phyloP scores from a whole-genome alignment of 1,140 invertebrate genomes.

The Zaprionus camerounensis region DNA sequence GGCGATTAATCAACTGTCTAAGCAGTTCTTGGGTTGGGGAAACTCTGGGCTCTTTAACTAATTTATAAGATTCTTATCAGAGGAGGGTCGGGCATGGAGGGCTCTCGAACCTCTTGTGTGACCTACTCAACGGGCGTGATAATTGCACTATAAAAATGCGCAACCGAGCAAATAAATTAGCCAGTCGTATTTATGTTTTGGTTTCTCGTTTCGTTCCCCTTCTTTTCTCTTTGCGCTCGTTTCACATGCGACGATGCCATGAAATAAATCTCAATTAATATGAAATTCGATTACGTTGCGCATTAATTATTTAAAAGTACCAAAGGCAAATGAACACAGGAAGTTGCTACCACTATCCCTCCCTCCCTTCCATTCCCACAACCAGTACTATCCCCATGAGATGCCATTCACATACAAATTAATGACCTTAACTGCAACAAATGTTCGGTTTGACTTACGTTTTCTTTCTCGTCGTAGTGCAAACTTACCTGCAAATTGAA shows the following conservation, averaged over 20 bases:
- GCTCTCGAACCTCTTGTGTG: slow-evolving; percentile 13
- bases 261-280: slow-evolving; percentile 82
- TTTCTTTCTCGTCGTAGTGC: slow-evolving; percentile 80
- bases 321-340: slow-evolving; percentile 56
- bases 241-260: slow-evolving; percentile 10
- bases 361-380: not conserved
- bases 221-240: slow-evolving; percentile 6
- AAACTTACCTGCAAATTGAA: slow-evolving; percentile 74
- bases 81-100: not conserved
- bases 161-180: slow-evolving; percentile 75
- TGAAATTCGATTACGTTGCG: slow-evolving; percentile 75
- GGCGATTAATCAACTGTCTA: slow-evolving; percentile 77
- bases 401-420: slow-evolving; percentile 57
- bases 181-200: slow-evolving; percentile 28
- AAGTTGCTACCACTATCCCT: slow-evolving; percentile 26
- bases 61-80: slow-evolving; percentile 76
- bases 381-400: slow-evolving; percentile 18
- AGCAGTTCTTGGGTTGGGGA: slow-evolving; percentile 43
- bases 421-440: slow-evolving; percentile 30
- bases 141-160: slow-evolving; percentile 80
- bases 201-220: slow-evolving; percentile 5
- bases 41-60: slow-evolving; percentile 52
- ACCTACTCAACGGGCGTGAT: slow-evolving; percentile 59
- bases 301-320: slow-evolving; percentile 78
- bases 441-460: slow-evolving; percentile 67